Base-by-base conservation (phyloP, 2,797 vertebrate species). In the Microctenopoma stevenorrisi region DNA sequence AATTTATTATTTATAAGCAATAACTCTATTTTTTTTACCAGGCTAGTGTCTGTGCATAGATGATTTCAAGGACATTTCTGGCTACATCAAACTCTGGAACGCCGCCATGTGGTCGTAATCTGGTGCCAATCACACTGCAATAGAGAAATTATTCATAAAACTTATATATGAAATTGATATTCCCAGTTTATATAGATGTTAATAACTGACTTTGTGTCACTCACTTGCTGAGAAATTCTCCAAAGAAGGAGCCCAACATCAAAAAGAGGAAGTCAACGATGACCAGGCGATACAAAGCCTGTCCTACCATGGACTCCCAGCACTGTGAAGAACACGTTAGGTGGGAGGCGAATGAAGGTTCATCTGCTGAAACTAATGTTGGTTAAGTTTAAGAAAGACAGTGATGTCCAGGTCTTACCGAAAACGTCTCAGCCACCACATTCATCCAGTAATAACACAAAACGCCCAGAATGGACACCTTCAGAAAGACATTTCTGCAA, bases 181-280 rank as follows among this genome's bases (percentile, higher is more conserved):
- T 12, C 1, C 2, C 3, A 4, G n/a, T 38, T 61, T 48, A 11
- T 22, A 12, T 53, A 4, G 35, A 22, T 25, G 7, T 4, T 16
- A 42, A 50, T 26, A 59, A 43, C 1, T 76, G 3, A 38, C 74
- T 62, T 14, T 25, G 13, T 2, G 2, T 13, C 0, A 90, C 88
- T 92, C 82, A 98, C 98, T 96, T 97, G 80, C 90, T 93, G n/a
- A 98, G 90, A 88, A 98, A 97, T 88, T 99, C 97, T 64, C 96
- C 97, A 77, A 97, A 97, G 81, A 99, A 93, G 26, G 95, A 97
- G 74, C 96, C 96, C 18, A 96, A 67, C 85, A 97, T 88, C 38
- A 95, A 94, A 86, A 98, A 98, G 37, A 98, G 60, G 70, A 99
- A 99, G 88, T 99, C 96, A 63, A 95, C 84, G 22, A 99, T 79